These are phyloP conservation scores for Gila robusta DNA, from an alignment of 2,797 vertebrate species.

Conservation along the genomic window DNA sequence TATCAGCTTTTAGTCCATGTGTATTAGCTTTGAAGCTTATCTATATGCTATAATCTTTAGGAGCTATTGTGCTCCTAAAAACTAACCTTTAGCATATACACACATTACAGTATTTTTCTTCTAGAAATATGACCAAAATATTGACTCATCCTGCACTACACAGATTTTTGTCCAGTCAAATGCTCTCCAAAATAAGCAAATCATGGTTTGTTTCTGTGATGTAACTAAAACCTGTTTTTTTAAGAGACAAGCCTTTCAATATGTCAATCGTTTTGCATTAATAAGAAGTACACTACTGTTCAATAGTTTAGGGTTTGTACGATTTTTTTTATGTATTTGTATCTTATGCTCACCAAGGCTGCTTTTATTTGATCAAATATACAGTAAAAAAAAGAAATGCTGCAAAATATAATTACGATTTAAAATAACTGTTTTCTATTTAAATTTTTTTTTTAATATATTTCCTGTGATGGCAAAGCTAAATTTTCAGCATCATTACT, in stretches of 20 bases:
- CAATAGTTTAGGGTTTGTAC: too few relatives aligned
- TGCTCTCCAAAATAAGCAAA: neutral
- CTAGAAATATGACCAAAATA: neutral
- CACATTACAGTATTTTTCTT: neutral
- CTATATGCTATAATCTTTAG: neutral
- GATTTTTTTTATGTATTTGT: too few relatives aligned
- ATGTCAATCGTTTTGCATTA: too few relatives aligned
- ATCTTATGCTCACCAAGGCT: too few relatives aligned
- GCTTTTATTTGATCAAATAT: too few relatives aligned
- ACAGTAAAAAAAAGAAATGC: too few relatives aligned
- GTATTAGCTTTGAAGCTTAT: neutral
- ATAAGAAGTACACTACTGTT: too few relatives aligned
- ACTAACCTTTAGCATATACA: neutral
- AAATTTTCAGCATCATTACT: neutral
- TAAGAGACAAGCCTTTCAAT: neutral
- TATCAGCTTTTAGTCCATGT: neutral
- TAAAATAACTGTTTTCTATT: too few relatives aligned
- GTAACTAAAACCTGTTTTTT: neutral
- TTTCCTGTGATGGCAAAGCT: neutral
- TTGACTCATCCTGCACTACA: neutral
- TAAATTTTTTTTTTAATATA: too few relatives aligned
- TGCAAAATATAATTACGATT: neutral
- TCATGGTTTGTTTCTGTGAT: neutral
- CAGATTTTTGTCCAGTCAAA: neutral
- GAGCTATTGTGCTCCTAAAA: neutral